Conservation (phyloP, 2,888 invertebrate genomes). For the Drosophila flavopinicola region DNA sequence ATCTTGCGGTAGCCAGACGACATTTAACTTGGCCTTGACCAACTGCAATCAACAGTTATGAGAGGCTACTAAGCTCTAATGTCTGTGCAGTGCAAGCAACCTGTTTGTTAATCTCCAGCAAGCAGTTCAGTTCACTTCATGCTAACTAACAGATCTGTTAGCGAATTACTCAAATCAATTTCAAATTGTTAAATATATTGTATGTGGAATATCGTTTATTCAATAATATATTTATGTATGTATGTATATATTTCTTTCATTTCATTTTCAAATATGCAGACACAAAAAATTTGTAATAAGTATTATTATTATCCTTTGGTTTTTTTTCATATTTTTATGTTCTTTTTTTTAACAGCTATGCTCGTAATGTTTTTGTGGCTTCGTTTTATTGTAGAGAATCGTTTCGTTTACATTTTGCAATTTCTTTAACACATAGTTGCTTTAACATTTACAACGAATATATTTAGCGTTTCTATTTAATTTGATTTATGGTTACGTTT, state of each 20-base stretch:
- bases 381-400: conserved; percentile 48
- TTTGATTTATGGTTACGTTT: conserved; percentile 31
- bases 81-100: too few relatives aligned
- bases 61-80: neutral
- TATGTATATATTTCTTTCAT: conserved; percentile 14
- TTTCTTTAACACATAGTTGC: conserved; percentile 47
- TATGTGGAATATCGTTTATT: conserved; percentile 59
- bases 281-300: conserved; percentile 52
- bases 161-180: too few relatives aligned
- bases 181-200: too few relatives aligned
- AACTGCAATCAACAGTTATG: conserved; percentile 1
- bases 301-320: conserved; percentile 35
- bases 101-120: too few relatives aligned
- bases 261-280: conserved; percentile 48
- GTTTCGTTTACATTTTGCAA: conserved; percentile 31
- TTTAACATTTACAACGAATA: conserved; percentile 63
- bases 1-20: conserved; percentile 25
- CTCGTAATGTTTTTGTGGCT: conserved; percentile 33
- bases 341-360: conserved; percentile 30
- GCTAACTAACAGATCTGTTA: too few relatives aligned
- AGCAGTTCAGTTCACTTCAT: too few relatives aligned
- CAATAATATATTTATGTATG: conserved; percentile 45
- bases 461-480: conserved; percentile 35
- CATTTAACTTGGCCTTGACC: conserved; percentile 11
- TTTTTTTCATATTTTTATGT: conserved; percentile 1